Base-by-base conservation (phyloP, 2,888 invertebrate species). In the Lasioglossum leucozonium region DNA sequence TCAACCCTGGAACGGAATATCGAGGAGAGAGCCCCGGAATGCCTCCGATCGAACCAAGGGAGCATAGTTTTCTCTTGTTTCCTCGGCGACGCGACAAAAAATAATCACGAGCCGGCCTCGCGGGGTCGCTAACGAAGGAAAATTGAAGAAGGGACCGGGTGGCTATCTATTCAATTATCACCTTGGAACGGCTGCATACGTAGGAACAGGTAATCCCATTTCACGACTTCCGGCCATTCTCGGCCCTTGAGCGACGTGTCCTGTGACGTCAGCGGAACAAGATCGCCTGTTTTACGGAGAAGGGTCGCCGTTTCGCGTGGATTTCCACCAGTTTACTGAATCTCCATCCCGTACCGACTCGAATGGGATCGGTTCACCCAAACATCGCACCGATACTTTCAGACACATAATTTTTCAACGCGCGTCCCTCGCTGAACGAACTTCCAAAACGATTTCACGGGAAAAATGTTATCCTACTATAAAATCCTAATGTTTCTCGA, bases 181-280 rank as follows among this genome's bases (percentile, higher is more conserved):
- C 93, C 91, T 94, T 85, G 90, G 90, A 87, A 92, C 91, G 88
- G 91, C 92, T 89, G 91, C 93, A 89, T 90, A 92, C 91, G 85
- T 92, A 87, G 84, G 90, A 91, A 91, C 91, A 87, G 90, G 91
- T 94, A 94, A 94, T 94, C 93, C 92, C 93, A 94, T 95, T 94
- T 94, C 94, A 94, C 93, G 93, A 94, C 94, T 94, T 95, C 94
- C 94, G 94, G 93, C 94, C 94, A 94, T 95, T 95, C 94, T 93
- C 91, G 91, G 71, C 87, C 88, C 91, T 92, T 94, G 94, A 94
- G 94, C 93, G 94, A 95, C 94, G 93, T 93, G 94, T 95, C 94
- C 94, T 94, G 94, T 93, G 93, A 94, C 93, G 94, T 93, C 94
- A 92, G 87, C 86, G 87, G 82, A 88, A 84, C 73, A 42, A 80